A percentile compares a stretch with the other conserved stretches of the same genome.
These are phyloP conservation scores for Varanus salvator DNA, from an alignment of 2,113 vertebrate species.

Conservation along the genomic window DNA sequence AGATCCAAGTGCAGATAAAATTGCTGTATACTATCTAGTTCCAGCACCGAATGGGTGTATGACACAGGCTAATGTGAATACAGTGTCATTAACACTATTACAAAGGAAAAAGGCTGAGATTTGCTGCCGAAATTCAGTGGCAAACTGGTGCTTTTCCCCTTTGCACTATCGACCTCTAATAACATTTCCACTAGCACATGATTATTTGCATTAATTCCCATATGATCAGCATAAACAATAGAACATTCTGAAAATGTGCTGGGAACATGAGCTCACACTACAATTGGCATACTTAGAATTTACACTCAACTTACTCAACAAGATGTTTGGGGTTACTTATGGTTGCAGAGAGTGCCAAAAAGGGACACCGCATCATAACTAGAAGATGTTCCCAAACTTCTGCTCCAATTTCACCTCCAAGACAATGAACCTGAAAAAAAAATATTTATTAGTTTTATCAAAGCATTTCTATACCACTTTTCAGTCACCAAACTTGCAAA, in stretches of 20 bases:
- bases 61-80: no score
- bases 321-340: conserved; percentile 77
- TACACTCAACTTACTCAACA: conserved; percentile 63
- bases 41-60: no score
- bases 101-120: no score
- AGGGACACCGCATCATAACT: conserved; percentile 77
- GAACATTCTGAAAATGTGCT: neutral
- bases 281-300: neutral
- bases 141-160: no score
- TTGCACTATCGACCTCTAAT: no score
- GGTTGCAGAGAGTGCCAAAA: conserved; percentile 80
- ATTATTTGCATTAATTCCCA: neutral
- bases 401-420: conserved; percentile 76
- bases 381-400: conserved; percentile 81
- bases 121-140: no score
- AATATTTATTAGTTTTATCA: no score
- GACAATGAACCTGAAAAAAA: conserved; percentile 68
- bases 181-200: no score
- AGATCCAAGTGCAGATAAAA: neutral
- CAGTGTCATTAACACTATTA: no score
- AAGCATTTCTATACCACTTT: no score
- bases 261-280: neutral
- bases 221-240: neutral
- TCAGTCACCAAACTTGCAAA: no score
- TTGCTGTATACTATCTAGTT: no score